A percentile compares a stretch with the other conserved stretches of the same genome.
phyloP scores from a whole-genome alignment of 1,140 invertebrate genomes.

The Nomia melanderi region DNA sequence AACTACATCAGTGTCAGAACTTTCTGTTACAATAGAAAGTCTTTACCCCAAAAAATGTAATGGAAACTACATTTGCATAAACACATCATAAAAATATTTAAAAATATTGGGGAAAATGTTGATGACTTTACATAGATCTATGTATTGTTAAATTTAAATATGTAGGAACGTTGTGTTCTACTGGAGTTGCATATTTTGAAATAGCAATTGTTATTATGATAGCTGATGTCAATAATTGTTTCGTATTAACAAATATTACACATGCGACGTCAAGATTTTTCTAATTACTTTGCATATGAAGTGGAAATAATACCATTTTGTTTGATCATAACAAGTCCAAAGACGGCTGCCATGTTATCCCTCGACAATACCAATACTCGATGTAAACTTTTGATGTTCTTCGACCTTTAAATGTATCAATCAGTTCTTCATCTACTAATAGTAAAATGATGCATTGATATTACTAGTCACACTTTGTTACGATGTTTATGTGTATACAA shows the following conservation, averaged over 20 bases:
- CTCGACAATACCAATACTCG: slow-evolving; percentile 13
- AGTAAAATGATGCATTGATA: neutral
- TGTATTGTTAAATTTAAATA: neutral
- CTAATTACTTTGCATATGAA: slow-evolving; percentile 14
- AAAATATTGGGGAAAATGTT: neutral
- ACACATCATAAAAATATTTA: neutral
- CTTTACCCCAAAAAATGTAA: neutral
- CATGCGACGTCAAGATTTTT: neutral
- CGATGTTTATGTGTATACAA: neutral
- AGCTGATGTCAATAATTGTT: neutral
- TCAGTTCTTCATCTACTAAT: neutral
- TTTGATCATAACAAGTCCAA: slow-evolving; percentile 8
- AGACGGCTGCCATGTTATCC: slow-evolving; percentile 30
- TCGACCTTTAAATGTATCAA: neutral
- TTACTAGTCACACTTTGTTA: neutral
- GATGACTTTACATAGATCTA: neutral
- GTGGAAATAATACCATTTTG: slow-evolving; percentile 1
- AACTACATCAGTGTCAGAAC: neutral
- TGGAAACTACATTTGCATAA: neutral
- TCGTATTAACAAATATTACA: neutral
- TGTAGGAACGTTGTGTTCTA: neutral
- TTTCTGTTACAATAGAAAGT: neutral
- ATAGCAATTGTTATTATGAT: neutral
- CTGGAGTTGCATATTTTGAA: neutral
- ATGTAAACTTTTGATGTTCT: slow-evolving; percentile 22